Conservation (phyloP, 1,140 invertebrate genomes). For the Trichoplusia ni region DNA sequence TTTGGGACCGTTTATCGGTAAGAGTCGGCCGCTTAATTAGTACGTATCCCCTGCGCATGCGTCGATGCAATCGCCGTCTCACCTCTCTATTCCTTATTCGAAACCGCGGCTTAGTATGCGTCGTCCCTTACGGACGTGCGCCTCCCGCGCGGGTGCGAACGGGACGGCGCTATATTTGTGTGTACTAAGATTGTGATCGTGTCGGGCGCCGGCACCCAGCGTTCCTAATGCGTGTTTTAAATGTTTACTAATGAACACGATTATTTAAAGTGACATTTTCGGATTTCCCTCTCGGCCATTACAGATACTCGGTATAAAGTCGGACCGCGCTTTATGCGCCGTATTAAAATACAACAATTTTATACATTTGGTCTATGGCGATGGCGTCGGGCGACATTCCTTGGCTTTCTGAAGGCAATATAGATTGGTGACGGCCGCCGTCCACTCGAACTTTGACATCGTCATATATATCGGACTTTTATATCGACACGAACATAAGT, state of each 20-base stretch:
- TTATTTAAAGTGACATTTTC: slow-evolving; percentile 80
- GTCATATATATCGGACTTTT: slow-evolving; percentile 26
- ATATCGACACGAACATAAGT: slow-evolving; percentile 24
- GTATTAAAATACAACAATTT: slow-evolving; percentile 64
- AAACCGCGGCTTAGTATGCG: slow-evolving; percentile 39
- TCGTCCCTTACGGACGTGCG: slow-evolving; percentile 37
- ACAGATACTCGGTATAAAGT: slow-evolving; percentile 46
- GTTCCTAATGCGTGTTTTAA: slow-evolving; percentile 76
- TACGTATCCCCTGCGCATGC: slow-evolving; percentile 62
- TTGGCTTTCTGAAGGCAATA: slow-evolving; percentile 37
- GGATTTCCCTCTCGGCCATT: slow-evolving; percentile 66
- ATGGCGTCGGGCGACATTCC: slow-evolving; percentile 44
- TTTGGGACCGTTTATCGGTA: slow-evolving; percentile 54
- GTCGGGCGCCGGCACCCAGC: slow-evolving; percentile 70
- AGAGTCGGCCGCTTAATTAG: slow-evolving; percentile 73
- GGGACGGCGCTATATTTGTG: slow-evolving; percentile 50
- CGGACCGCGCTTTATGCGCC: slow-evolving; percentile 34
- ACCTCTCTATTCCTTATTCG: slow-evolving; percentile 72
- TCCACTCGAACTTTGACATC: slow-evolving; percentile 61
- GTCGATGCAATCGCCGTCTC: slow-evolving; percentile 66
- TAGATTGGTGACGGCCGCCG: slow-evolving; percentile 48
- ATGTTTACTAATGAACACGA: slow-evolving; percentile 80
- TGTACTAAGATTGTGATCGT: slow-evolving; percentile 63
- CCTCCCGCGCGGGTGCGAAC: slow-evolving; percentile 28
- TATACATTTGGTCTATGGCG: slow-evolving; percentile 48